Base-by-base conservation (phyloP, 2,888 invertebrate genomes). In the Temnothorax rugatulus region DNA sequence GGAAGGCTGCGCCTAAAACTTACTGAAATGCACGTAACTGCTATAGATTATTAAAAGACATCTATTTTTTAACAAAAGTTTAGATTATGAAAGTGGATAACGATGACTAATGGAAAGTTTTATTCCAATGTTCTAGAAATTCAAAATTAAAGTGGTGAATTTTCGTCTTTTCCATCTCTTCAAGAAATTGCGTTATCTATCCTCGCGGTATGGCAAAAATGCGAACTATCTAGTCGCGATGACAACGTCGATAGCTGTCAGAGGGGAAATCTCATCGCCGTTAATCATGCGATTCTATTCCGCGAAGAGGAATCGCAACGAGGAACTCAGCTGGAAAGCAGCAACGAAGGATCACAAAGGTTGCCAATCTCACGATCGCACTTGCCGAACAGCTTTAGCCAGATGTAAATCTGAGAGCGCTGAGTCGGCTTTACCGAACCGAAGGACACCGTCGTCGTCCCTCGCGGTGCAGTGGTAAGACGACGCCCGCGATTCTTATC, bases 401-500 rank as follows among this genome's bases (percentile, higher is more conserved):
- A n/a, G 54, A 63, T 63, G 83, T 79, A 77, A 84, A 84, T 83
- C 66, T 38, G 13, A 71, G 41, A 71, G 25, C 34, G 69, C 41
- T 71, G 61, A 63, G 41, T 84, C 50, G 57, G 66, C 66, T 82
- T 73, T 66, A 66, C 47, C 59, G 21, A 63, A 50, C n/a, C 50
- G 25, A 79, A 47, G 21, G 29, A 54, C n/a, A 57, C 21, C 21
- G 9, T 34, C 25, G 44, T 15, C 13, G 44, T 79, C 15, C 21
- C 21, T 47, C 59, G 34, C 34, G 34, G 34, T 7, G 61, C 79
- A 50, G 47, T 25, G 57, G 25, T 29, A 18, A 64, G 44, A 59
- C 66, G 76, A 29, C 29, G 61, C 15, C 7, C 47, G 52, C 47
- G 64, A 85, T 86, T 88, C 68, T 86, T 85, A 82, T 86, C 71